Evolutionary conservation across 2,797 vertebrate species (phyloP), one percentile per base, ranked within the genome.

Genomic region (Myotis planiceps): DNA sequence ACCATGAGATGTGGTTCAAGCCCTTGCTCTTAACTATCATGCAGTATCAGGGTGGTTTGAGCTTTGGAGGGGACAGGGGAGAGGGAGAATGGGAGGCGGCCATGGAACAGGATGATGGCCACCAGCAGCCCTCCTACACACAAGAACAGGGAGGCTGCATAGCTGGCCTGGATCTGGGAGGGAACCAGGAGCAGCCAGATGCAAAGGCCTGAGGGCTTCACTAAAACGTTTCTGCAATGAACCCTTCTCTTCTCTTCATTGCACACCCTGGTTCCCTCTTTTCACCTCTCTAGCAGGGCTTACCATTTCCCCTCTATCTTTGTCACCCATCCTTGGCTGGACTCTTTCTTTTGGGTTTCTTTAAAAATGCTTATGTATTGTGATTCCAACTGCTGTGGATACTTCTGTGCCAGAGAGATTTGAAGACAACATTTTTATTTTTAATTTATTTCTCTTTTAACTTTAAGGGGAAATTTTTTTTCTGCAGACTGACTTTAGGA

Each of bases 361-460:
- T 27, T 85, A 85, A 63, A 88, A 53, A 47, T 6, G 19, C 1
- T 8, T 66, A 19, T 47, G 7, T 68, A 19, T 9, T 37, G 3
- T 53, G 12, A 88, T 49, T 90, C 18, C n/a, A 53, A 32, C 14
- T 53, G 7, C 9, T 71, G 1, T 9, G 60, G 13, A 63, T 39
- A 81, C 5, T 93, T 71, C 29, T 75, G 80, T 83, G 25, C 27
- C 16, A 18, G 39, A 78, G 23, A 47, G 9, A 27, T 92, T 19
- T 79, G 66, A 83, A 85, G 29, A 69, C 45, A 94, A 25, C 37
- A 9, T 51, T 91, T 87, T 34, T 32, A 76, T 6, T 23, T 49
- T 87, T 66, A 42, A 16, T 14, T 80, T 74, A 47, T 66, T 93
- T 90, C 53, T 68, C 45, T 68, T 58, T 85, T 69, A 84, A 83